These are phyloP conservation scores for Chlorodrepanis virens DNA, from an alignment of 2,113 vertebrate genomes.

Conservation along the genomic window DNA sequence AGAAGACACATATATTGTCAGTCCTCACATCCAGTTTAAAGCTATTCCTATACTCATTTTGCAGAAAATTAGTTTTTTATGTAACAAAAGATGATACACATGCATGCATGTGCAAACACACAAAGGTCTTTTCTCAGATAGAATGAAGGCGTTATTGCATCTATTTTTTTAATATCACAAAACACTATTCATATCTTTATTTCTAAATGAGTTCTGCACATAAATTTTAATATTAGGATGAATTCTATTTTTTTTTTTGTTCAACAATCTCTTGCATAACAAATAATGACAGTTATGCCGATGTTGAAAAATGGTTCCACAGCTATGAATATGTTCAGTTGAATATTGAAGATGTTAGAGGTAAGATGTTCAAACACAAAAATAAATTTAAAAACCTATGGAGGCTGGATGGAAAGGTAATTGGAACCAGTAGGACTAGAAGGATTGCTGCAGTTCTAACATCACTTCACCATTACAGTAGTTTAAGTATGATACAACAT, in stretches of 20 bases:
- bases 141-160: not conserved
- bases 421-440: not conserved
- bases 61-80: not conserved
- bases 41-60: not conserved
- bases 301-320: not conserved
- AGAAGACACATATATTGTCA: not conserved
- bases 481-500: not conserved
- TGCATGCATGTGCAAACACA: accelerated
- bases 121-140: not conserved
- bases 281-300: not conserved
- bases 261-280: not conserved
- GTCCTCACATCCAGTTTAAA: not conserved
- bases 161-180: not conserved
- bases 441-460: not conserved
- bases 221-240: not conserved
- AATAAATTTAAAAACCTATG: not conserved
- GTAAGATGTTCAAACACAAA: not conserved
- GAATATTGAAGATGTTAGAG: not conserved
- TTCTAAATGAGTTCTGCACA: not conserved
- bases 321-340: not conserved
- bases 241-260: not conserved
- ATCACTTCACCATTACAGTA: not conserved
- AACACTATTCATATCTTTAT: not conserved
- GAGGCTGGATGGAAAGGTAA: not conserved
- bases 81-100: not conserved